Evolutionary conservation across 1,140 invertebrate genomes (phyloP).

Genomic region (Procambarus clarkii): DNA sequence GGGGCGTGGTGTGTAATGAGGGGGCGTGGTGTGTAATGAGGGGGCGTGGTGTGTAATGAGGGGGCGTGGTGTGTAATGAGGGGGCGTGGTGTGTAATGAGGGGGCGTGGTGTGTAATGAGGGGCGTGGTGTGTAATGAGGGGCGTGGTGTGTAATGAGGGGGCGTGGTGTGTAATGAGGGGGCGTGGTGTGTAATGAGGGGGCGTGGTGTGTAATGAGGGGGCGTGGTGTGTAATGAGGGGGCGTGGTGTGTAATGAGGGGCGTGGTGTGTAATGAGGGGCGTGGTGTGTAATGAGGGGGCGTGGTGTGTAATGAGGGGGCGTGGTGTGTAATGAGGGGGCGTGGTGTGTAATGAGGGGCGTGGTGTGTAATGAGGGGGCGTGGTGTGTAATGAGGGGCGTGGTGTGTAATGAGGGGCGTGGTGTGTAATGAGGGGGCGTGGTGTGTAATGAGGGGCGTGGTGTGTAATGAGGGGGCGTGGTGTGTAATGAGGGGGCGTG

Average conservation of each 20-base stretch:
- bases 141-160: background rate
- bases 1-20: background rate
- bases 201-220: background rate
- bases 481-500: background rate
- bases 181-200: background rate
- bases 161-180: background rate
- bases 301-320: background rate
- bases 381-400: background rate
- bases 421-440: background rate
- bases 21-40: background rate
- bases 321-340: background rate
- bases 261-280: background rate
- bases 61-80: background rate
- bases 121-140: background rate
- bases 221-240: background rate
- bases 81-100: background rate
- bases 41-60: background rate
- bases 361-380: background rate
- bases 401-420: background rate
- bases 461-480: background rate
- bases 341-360: background rate
- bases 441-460: no score
- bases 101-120: background rate
- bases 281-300: background rate
- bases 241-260: no score